phyloP scores from a whole-genome alignment of 2,888 invertebrate species.

The Toxonevra muliebris region DNA sequence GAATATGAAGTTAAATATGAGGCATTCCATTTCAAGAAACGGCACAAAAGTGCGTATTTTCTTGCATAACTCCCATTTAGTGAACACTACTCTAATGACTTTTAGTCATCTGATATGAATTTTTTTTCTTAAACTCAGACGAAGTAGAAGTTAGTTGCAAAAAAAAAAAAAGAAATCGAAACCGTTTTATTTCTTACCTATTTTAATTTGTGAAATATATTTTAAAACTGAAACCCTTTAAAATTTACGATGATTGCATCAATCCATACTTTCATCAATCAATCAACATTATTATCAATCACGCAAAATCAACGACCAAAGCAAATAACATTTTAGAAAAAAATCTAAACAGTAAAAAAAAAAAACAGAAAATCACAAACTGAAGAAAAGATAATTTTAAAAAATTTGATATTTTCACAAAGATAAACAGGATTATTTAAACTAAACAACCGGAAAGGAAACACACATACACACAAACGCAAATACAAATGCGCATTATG shows the following conservation, averaged over 20 bases:
- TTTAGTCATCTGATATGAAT: no score
- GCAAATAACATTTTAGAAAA: slow-evolving; percentile 9
- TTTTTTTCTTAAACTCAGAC: no score
- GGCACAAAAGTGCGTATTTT: no score
- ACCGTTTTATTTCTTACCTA: no score
- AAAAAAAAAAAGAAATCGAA: no score
- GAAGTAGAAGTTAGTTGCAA: no score
- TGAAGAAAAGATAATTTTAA: slow-evolving; percentile 1
- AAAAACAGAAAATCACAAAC: slow-evolving; percentile 3
- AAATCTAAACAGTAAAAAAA: background rate
- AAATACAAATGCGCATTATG: background rate
- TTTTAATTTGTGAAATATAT: background rate
- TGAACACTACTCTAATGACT: no score
- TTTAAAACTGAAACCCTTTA: slow-evolving; percentile 7
- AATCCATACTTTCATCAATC: slow-evolving; percentile 20
- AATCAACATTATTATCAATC: slow-evolving; percentile 31
- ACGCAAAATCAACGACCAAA: slow-evolving; percentile 24
- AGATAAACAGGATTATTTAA: slow-evolving; percentile 1
- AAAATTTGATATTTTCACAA: slow-evolving; percentile 15
- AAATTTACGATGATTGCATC: no score
- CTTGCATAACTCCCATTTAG: no score
- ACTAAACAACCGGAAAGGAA: no score
- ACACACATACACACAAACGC: background rate
- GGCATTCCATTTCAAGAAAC: no score
- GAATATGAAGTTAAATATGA: no score